These are phyloP conservation scores for Tricholaema leucomelas DNA, from an alignment of 2,113 vertebrate genomes.

Conservation along the genomic window DNA sequence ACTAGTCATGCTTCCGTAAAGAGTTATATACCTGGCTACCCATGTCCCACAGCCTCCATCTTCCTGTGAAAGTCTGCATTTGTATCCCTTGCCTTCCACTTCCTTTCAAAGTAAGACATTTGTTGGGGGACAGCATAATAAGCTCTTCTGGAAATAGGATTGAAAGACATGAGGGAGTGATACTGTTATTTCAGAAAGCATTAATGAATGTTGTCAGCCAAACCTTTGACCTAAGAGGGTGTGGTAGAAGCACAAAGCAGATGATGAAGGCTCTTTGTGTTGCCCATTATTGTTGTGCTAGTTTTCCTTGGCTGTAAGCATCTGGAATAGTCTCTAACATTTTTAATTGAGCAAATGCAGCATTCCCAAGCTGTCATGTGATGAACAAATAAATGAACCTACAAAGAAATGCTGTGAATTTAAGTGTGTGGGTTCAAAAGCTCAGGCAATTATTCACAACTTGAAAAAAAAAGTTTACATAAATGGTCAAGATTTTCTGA, in stretches of 20 bases:
- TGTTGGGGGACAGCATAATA: not conserved
- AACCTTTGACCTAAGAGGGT: conserved; percentile 33
- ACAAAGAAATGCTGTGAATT: conserved; percentile 39
- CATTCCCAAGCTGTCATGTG: not conserved
- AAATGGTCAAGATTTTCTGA: conserved; percentile 34
- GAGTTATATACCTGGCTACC: not conserved
- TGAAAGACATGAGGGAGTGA: not conserved
- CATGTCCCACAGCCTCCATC: not conserved
- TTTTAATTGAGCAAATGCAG: conserved; percentile 16
- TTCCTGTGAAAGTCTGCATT: not conserved
- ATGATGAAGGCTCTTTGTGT: not conserved
- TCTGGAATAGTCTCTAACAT: conserved; percentile 11
- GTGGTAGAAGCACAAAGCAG: conserved; percentile 2
- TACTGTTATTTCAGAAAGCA: conserved; percentile 31
- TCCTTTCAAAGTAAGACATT: not conserved
- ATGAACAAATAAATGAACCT: not conserved
- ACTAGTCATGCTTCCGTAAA: not conserved
- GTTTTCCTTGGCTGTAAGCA: conserved; percentile 22
- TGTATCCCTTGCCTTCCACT: not conserved
- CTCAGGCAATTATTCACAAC: conserved; percentile 22
- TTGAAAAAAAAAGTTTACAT: conserved; percentile 40
- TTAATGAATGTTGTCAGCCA: conserved; percentile 16
- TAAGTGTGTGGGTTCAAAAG: conserved; percentile 14
- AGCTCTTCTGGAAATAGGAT: not conserved
- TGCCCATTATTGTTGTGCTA: not conserved